Conservation (phyloP, 2,797 vertebrate genomes). For the Xiphorhynchus erythropygius region DNA sequence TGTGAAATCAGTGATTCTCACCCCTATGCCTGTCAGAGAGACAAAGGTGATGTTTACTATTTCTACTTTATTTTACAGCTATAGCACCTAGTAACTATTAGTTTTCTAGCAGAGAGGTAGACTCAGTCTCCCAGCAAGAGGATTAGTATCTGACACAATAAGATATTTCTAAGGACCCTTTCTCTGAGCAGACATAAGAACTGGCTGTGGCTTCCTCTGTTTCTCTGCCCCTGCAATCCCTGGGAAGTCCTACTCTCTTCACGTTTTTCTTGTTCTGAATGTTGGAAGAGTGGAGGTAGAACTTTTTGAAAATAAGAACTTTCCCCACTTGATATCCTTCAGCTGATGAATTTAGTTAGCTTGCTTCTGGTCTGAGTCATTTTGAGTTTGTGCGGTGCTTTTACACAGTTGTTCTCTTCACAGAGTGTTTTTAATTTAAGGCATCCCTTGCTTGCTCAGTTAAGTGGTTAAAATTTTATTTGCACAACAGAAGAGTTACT, state of each 20-base stretch:
- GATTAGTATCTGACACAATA: background rate
- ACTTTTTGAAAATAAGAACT: background rate
- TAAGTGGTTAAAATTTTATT: slow-evolving; percentile 21
- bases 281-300: background rate
- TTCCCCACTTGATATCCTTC: background rate
- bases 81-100: background rate
- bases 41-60: background rate
- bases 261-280: background rate
- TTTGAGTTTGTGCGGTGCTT: background rate
- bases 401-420: background rate
- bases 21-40: background rate
- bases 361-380: background rate
- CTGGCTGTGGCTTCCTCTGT: background rate
- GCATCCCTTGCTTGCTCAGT: background rate
- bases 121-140: background rate
- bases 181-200: background rate
- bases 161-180: background rate
- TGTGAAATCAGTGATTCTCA: background rate
- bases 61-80: background rate
- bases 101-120: background rate
- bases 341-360: background rate
- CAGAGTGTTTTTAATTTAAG: background rate
- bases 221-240: background rate
- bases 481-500: background rate
- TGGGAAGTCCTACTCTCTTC: background rate